Evolutionary conservation across 1,140 invertebrate species (phyloP).

Genomic region (Hermatobates lingyangjiaoensis): DNA sequence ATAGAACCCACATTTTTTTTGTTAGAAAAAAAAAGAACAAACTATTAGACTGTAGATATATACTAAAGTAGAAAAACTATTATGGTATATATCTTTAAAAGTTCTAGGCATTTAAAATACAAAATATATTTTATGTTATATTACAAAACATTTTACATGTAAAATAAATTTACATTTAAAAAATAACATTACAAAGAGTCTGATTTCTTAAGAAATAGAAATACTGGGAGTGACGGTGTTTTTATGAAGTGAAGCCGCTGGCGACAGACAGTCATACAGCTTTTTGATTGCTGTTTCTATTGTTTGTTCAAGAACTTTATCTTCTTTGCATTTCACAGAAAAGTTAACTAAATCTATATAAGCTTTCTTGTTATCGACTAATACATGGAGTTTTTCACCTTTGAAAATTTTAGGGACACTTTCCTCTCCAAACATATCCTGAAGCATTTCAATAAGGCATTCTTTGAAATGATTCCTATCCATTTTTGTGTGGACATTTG

Average conservation of each 20-base stretch:
- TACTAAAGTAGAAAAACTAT: too few species aligned
- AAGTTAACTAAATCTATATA: constrained; percentile 67
- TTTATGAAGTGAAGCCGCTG: constrained; percentile 23
- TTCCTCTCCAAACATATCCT: constrained; percentile 88
- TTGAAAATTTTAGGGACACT: constrained; percentile 88
- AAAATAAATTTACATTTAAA: too few species aligned
- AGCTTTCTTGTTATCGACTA: constrained; percentile 65
- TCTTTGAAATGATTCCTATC: constrained; percentile 81
- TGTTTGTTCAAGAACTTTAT: constrained; percentile 63
- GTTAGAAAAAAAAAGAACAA: too few species aligned
- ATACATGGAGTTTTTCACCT: constrained; percentile 70
- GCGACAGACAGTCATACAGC: constrained; percentile 65
- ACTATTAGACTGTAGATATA: too few species aligned
- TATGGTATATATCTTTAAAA: too few species aligned
- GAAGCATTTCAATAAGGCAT: constrained; percentile 52
- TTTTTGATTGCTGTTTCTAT: constrained; percentile 70
- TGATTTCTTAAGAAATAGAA: too few species aligned
- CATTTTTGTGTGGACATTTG: constrained; percentile 42
- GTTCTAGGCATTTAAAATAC: too few species aligned
- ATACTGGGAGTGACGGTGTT: too few species aligned
- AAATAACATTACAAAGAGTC: too few species aligned
- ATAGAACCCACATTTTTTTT: too few species aligned
- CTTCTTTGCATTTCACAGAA: constrained; percentile 59
- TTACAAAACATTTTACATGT: too few species aligned
- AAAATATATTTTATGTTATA: too few species aligned